Evolutionary conservation across 1,140 invertebrate genomes (phyloP).

Genomic region (Phymorhynchus buccinoides): DNA sequence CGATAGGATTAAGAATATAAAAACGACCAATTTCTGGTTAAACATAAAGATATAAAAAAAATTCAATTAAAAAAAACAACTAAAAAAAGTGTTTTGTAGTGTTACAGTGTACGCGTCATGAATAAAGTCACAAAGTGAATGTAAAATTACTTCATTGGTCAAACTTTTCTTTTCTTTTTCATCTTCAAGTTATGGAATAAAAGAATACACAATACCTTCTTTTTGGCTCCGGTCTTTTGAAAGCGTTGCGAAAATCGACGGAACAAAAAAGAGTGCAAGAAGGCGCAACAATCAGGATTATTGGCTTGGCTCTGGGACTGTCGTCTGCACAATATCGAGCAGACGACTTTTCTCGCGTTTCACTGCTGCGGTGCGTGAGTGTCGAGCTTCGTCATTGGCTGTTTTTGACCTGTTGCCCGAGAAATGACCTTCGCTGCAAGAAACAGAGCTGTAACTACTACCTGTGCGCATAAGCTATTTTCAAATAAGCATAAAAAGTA

Average conservation of each 20-base stretch:
- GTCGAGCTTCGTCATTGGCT: constrained; percentile 15
- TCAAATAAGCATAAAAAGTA: neutral
- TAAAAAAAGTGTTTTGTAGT: no score
- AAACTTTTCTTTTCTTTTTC: neutral
- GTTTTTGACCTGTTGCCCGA: constrained; percentile 37
- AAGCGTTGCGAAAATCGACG: constrained; percentile 24
- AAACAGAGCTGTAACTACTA: neutral
- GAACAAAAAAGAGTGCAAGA: constrained; percentile 15
- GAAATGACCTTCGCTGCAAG: constrained; percentile 29
- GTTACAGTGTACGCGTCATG: no score
- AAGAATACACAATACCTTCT: constrained; percentile 6
- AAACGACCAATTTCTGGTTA: no score
- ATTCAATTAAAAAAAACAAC: no score
- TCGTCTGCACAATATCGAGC: constrained; percentile 11
- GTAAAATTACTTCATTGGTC: no score
- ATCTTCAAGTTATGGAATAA: neutral
- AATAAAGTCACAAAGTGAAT: no score
- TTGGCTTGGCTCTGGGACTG: constrained; percentile 18
- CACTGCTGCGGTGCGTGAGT: neutral
- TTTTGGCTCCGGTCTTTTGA: neutral
- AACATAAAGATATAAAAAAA: no score
- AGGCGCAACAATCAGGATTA: neutral
- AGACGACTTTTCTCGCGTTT: constrained; percentile 21
- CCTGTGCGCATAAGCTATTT: neutral
- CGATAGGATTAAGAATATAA: no score